Evolutionary conservation across 23 tunicate species (phyloP), one percentile per base, ranked within the genome.

Genomic region (Halocynthia roretzi): DNA sequence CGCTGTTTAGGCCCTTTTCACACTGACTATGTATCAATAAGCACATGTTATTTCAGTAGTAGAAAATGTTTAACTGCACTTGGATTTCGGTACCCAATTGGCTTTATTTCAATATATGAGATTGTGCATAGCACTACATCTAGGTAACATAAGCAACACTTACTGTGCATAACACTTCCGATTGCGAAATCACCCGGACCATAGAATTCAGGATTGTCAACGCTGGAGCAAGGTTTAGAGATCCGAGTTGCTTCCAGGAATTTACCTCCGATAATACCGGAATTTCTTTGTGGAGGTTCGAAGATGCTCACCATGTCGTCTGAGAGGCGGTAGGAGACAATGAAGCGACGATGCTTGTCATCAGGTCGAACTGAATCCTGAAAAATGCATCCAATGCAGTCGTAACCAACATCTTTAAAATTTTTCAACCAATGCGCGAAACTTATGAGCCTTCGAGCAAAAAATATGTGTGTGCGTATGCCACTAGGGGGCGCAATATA

Each of bases 211-310:
- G 98, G 98, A 61, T 93, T 83, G 51, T 93, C 94, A 10, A 81
- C 84, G 66, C 80, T 83, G 10, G 87, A 76, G 5, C 80, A 72
- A 51, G 94, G 94, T 71, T 93, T 93, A 8, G 98, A 74, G 70
- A 93, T 85, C 64, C 94, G 75, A 7, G 91, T 83, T 64, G 93
- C 97, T 81, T 88, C 95, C 65, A 94, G 82, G 79, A 88, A 94
- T 62, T 85, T 87, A 20, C 99, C 99, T 17, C 99, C 95, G 71
- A 87, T 87, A 63, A 88, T 94, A 11, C 99, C 99, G 11, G 99
- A 96, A 61, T 96, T 96, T 61, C 99, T 76, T 66, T 82, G 93
- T 8, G 99, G 99, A 5, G 99, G 99, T 67, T 96, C 99, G 68
- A 89, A 96, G 80, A 85, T 78, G 21, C 93, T 58, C 56, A 96